Evolutionary conservation across 2,797 vertebrate species (phyloP).

Genomic region (Anguilla pacifica): DNA sequence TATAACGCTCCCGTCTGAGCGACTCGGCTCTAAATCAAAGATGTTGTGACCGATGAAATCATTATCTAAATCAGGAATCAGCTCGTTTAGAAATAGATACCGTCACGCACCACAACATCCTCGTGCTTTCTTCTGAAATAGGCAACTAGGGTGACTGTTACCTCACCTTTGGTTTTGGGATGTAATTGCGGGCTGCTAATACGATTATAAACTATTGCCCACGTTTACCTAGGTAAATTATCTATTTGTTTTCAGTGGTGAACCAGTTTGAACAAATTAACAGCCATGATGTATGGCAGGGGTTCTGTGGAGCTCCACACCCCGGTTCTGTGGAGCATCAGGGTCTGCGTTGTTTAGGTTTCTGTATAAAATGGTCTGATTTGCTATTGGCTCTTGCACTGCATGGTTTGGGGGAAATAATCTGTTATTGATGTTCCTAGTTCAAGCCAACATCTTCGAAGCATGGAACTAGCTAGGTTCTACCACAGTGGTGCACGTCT

Average conservation of each 20-base stretch:
- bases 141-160: background rate
- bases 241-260: background rate
- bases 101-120: background rate
- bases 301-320: background rate
- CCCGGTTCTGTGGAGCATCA: background rate
- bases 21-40: background rate
- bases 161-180: background rate
- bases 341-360: background rate
- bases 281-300: background rate
- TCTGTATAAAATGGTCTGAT: background rate
- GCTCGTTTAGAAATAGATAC: background rate
- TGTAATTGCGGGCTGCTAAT: background rate
- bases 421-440: no score
- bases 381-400: background rate
- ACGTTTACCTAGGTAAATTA: background rate
- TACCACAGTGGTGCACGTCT: no score
- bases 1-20: background rate
- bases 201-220: background rate
- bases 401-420: background rate
- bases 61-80: background rate
- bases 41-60: background rate
- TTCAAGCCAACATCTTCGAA: no score
- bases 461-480: no score
- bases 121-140: background rate
- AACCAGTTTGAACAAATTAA: background rate